Evolutionary conservation across 2,113 vertebrate genomes (phyloP).

Genomic region (Sebastes schlegelii): DNA sequence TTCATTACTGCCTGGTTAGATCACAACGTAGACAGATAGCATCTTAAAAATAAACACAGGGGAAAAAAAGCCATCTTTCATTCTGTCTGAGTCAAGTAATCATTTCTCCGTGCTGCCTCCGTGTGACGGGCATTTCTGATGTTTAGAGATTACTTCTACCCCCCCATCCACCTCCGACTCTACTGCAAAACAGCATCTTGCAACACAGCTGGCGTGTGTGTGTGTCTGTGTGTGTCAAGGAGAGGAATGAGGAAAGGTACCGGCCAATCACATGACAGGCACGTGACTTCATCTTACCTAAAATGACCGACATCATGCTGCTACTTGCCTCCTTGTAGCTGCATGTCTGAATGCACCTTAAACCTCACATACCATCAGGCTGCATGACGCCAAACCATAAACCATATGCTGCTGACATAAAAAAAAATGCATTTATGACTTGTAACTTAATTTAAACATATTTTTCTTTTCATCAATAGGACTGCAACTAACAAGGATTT

Average conservation of each 20-base stretch:
- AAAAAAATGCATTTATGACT: neutral
- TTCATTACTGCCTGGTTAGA: conserved; percentile 43
- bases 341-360: conserved; percentile 9
- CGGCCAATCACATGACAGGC: neutral
- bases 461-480: neutral
- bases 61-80: conserved; percentile 20
- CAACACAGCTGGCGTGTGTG: conserved; percentile 18
- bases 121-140: conserved; percentile 46
- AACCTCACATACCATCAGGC: neutral
- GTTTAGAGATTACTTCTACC: conserved; percentile 43
- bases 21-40: conserved; percentile 23
- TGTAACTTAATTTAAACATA: neutral
- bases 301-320: conserved; percentile 30
- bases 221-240: conserved; percentile 16
- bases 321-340: conserved; percentile 16
- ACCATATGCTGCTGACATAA: no score
- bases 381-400: neutral
- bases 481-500: neutral
- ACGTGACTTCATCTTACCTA: neutral
- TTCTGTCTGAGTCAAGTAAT: conserved; percentile 37
- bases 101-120: conserved; percentile 27
- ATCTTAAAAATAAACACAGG: conserved; percentile 34
- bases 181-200: conserved; percentile 33
- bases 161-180: neutral
- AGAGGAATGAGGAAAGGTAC: conserved; percentile 39